Base-by-base conservation (phyloP, 2,797 vertebrate species). In the Chiroxiphia lanceolata region DNA sequence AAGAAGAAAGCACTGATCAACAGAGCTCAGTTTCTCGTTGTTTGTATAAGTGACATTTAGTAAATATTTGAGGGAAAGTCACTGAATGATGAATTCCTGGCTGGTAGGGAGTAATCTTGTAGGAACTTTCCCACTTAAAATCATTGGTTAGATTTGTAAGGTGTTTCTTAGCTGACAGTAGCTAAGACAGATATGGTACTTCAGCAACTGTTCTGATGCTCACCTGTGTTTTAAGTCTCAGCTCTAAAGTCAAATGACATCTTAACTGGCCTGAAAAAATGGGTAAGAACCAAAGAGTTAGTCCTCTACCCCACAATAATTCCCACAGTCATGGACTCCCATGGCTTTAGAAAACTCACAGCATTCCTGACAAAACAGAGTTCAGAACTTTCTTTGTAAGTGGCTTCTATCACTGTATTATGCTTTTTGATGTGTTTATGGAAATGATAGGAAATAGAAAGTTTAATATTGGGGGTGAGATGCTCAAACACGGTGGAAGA, bases 21-120 rank as follows among this genome's bases (percentile, higher is more conserved):
- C 7, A 72, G 45, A 61, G 51, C 51, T 84, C 12, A 5, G 47
- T 36, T 69, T 69, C 53, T 40, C 9, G 0, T 47, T 78, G 71
- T 83, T 87, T 94, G 26, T 90, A 26, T 16, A 38, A 38, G 38
- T 34, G 63, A 36, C 15, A 15, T 78, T 88, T 75, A 38, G 36
- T 95, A 97, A 95, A 92, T 87, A 89, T 79, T 95, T 72, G 53
- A 42, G 76, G 61, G n/a, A 54, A 44, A 78, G 29, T 18, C n/a
- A 8, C 54, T 63, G 68, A 91, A 64, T 29, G 51, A 19, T 0
- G 4, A 71, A 86, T 94, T 93, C 87, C 83, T 96, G 34, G 27
- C 23, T 84, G 45, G 18, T 22, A 81, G 77, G 88, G 92, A 94
- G 59, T 51, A 67, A 67, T 65, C 77, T 53, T 51, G 26, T 70